phyloP scores from a whole-genome alignment of 2,113 vertebrate species.

The Gadus chalcogrammus region DNA sequence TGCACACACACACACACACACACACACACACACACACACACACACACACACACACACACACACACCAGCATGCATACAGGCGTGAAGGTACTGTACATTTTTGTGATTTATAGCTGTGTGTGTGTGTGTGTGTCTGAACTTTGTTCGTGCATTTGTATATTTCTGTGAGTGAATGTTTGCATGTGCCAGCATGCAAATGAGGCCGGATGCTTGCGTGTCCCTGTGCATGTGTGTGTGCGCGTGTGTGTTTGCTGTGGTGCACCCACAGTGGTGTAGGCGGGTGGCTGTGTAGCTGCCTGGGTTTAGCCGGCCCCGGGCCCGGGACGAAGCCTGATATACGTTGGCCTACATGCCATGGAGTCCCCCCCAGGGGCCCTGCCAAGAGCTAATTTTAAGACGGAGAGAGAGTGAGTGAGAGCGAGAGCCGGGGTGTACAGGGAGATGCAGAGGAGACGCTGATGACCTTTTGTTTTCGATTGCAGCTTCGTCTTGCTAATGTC shows the following conservation, averaged over 20 bases:
- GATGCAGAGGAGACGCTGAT: too few relatives aligned
- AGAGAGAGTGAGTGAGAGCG: too few relatives aligned
- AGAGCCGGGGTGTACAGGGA: too few relatives aligned
- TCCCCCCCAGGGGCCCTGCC: conserved; percentile 38
- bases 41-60: too few relatives aligned
- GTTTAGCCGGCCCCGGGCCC: conserved; percentile 25
- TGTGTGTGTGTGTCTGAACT: conserved; percentile 4
- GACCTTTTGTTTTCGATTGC: too few relatives aligned
- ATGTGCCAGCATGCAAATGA: neutral
- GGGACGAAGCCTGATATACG: conserved; percentile 39
- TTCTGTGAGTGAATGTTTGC: neutral
- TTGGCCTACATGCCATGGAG: conserved; percentile 41
- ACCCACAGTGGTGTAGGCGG: conserved; percentile 11
- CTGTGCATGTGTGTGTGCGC: conserved; percentile 7
- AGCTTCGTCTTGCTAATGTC: too few relatives aligned
- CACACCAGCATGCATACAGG: too few relatives aligned
- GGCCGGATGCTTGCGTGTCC: conserved; percentile 2
- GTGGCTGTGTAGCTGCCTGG: conserved; percentile 30
- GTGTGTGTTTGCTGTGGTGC: conserved; percentile 14
- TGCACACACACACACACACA: too few relatives aligned
- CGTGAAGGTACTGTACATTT: too few relatives aligned
- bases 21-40: too few relatives aligned
- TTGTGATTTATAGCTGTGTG: too few relatives aligned
- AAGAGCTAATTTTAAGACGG: conserved; percentile 32
- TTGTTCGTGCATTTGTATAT: too few relatives aligned